Base-by-base conservation (phyloP, 2,797 vertebrate species). In the Poecilia velifera region DNA sequence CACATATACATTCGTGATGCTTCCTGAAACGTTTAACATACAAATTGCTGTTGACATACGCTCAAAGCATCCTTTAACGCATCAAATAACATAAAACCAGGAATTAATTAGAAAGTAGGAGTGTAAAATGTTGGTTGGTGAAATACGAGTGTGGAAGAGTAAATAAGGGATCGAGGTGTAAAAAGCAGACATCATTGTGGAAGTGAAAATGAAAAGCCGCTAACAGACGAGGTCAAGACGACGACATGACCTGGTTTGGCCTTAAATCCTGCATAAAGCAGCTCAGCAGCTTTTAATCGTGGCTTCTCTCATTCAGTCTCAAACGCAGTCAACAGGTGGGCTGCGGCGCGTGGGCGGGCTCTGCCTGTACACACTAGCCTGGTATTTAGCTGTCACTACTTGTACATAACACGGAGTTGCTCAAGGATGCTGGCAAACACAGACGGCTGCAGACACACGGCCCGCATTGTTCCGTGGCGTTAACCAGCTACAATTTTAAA, bases 241-340 rank as follows among this genome's bases (percentile, higher is more conserved):
- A 72, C 76, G 39, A 68, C 1, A 0, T 77, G 43, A 53, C 76
- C 80, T 73, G 47, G 39, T 62, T 82, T 81, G 74, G 64, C 86
- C 82, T 76, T 81, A 90, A 90, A 91, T 83, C 87, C 80, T 79
- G 66, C 31, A 80, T 74, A 87, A 90, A 89, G 81, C 85, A 86
- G 89, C 92, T 90, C 84, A 91, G 72, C 89, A 81, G 90, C 89
- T 92, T 91, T 87, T 88, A 89, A 91, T 92, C 81, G 86, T 84
- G 82, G 57, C 79, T 77, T 46, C 72, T 64, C 71, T 41, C 68
- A 45, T 43, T 71, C 68, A 45, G 22, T 45, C 39, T 71, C 39
- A 71, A 43, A n/a, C 82, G 73, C 76, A 70, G 79, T 55, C 80
- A 82, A 86, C 90, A 92, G 87, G 90, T 90, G 86, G 85, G 85